A percentile compares a stretch with the other conserved stretches of the same genome.
Evolutionary conservation across 2,888 invertebrate genomes (phyloP).

Genomic region (Tetheella fluctuosa): DNA sequence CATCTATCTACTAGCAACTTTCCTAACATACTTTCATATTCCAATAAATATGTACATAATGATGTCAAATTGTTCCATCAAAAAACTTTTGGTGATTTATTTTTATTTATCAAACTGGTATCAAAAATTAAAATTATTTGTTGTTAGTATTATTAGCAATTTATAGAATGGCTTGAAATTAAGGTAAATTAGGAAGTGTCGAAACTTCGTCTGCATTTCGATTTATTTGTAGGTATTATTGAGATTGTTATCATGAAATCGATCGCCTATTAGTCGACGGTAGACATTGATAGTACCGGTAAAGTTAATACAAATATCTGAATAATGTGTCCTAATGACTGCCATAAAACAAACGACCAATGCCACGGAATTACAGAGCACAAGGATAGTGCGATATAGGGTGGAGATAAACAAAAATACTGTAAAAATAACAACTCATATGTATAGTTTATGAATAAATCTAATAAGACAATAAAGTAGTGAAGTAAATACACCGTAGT

Average conservation of each 20-base stretch:
- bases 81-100: background rate
- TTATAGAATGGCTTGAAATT: conserved; percentile 1
- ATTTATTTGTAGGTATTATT: conserved; percentile 26
- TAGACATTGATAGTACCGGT: conserved; percentile 33
- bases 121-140: background rate
- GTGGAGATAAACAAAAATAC: conserved; percentile 37
- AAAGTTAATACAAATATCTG: conserved; percentile 32
- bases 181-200: background rate
- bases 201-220: background rate
- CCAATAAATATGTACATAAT: background rate
- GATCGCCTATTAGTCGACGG: conserved; percentile 44
- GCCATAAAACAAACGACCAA: conserved; percentile 44
- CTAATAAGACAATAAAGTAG: conserved; percentile 15
- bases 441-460: conserved; percentile 1
- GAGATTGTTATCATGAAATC: conserved; percentile 61
- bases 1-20: conserved; percentile 9
- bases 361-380: conserved; percentile 41
- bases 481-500: conserved; percentile 15
- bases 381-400: conserved; percentile 43
- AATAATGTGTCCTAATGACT: conserved; percentile 52
- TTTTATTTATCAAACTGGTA: background rate
- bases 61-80: background rate
- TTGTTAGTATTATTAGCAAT: background rate
- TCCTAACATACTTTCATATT: conserved; percentile 8
- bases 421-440: conserved; percentile 16